These are phyloP conservation scores for Clinocottus analis DNA, from an alignment of 2,113 vertebrate species.

Conservation along the genomic window DNA sequence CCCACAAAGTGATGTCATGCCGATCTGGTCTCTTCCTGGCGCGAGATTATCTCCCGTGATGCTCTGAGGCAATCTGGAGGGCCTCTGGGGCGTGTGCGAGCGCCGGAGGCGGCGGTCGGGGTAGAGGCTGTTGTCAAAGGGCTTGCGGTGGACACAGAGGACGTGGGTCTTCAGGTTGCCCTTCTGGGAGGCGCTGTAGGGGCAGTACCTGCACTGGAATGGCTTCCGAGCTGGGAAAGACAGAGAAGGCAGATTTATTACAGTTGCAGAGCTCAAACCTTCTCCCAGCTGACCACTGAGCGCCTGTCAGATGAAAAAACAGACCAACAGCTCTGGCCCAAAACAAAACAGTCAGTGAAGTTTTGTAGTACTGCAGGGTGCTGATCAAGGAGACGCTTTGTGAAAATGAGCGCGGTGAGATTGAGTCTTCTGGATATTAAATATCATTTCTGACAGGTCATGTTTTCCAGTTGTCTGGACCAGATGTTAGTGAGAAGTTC, in stretches of 20 bases:
- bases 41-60: conserved; percentile 49
- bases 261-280: background rate
- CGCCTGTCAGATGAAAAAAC: background rate
- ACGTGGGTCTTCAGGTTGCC: conserved; percentile 97
- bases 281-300: background rate
- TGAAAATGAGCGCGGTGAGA: conserved; percentile 1
- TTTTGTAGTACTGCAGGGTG: background rate
- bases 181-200: conserved; percentile 97
- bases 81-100: conserved; percentile 80
- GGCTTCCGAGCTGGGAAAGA: conserved; percentile 87
- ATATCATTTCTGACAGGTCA: conserved; percentile 15
- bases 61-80: conserved; percentile 62
- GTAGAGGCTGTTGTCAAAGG: conserved; percentile 97
- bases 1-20: conserved; percentile 72
- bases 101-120: conserved; percentile 95
- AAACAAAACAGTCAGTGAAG: background rate
- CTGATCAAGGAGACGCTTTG: background rate
- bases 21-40: conserved; percentile 59
- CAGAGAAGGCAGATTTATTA: conserved; percentile 44
- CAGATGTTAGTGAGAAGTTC: conserved; percentile 35
- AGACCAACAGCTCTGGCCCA: background rate
- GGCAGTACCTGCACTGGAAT: conserved; percentile 95
- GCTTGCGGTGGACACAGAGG: conserved; percentile 95
- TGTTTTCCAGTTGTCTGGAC: conserved; percentile 12
- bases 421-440: conserved; percentile 20